These are phyloP conservation scores for Poecilia wingei DNA, from an alignment of 2,797 vertebrate genomes.

Conservation along the genomic window DNA sequence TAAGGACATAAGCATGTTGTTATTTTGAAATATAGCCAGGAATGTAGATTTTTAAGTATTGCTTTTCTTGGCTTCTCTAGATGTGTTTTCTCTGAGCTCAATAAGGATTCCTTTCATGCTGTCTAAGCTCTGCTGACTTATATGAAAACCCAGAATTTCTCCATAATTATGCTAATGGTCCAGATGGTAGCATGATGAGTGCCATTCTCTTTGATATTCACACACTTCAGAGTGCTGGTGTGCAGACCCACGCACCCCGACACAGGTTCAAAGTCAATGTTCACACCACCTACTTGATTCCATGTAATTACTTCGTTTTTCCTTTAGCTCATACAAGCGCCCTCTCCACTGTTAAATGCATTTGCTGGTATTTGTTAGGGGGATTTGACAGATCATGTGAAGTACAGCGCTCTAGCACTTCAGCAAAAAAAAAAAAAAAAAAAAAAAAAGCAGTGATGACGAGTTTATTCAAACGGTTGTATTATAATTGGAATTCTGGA, in stretches of 20 bases:
- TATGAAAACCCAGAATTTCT: slow-evolving; percentile 67
- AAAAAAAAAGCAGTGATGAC: slow-evolving; percentile 8
- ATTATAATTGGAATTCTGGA: slow-evolving; percentile 6
- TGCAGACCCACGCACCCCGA: slow-evolving; percentile 64
- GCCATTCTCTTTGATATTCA: slow-evolving; percentile 75
- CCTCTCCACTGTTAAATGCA: slow-evolving; percentile 50
- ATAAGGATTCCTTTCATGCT: slow-evolving; percentile 76
- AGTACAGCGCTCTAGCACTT: slow-evolving; percentile 36
- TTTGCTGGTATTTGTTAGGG: slow-evolving; percentile 43
- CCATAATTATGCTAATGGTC: slow-evolving; percentile 81
- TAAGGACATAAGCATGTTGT: not conserved
- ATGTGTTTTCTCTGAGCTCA: slow-evolving; percentile 59
- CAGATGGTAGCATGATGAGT: slow-evolving; percentile 81
- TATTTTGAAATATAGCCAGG: slow-evolving; percentile 21
- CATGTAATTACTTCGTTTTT: slow-evolving; percentile 54
- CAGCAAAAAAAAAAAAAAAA: not conserved
- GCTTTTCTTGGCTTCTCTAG: slow-evolving; percentile 29
- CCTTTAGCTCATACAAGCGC: slow-evolving; percentile 36
- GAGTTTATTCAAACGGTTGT: slow-evolving; percentile 31
- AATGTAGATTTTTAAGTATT: slow-evolving; percentile 11
- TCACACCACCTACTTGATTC: slow-evolving; percentile 63
- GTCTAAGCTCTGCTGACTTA: slow-evolving; percentile 71
- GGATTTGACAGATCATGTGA: slow-evolving; percentile 39
- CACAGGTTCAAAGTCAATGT: slow-evolving; percentile 62
- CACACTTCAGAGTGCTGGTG: slow-evolving; percentile 64